Percentiles rank a stretch among this genome's conserved stretches.
These are phyloP conservation scores for Nanorana parkeri DNA, from an alignment of 2,113 vertebrate genomes.

Conservation along the genomic window DNA sequence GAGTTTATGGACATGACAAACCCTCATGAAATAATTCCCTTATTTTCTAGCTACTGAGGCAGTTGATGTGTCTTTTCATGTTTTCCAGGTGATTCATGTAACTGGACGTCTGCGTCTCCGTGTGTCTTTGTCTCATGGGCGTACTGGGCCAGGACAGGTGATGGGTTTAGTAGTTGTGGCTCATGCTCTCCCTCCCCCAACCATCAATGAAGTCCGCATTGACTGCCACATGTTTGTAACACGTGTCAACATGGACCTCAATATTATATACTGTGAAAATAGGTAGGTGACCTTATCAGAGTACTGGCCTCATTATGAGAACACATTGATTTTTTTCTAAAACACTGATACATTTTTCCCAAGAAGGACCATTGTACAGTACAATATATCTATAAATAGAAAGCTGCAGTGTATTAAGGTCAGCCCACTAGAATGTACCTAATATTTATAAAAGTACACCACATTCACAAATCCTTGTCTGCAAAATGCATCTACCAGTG, in stretches of 20 bases:
- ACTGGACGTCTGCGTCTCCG: constrained; percentile 93
- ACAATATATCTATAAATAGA: no score
- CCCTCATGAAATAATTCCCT: background rate
- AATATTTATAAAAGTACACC: no score
- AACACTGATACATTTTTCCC: no score
- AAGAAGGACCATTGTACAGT: no score
- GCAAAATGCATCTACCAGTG: no score
- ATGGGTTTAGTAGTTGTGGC: constrained; percentile 98
- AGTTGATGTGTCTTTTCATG: constrained; percentile 49
- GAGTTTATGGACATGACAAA: no score
- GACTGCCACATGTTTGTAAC: constrained; percentile 99
- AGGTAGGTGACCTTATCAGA: constrained; percentile 76
- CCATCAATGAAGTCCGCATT: constrained; percentile 98
- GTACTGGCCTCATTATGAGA: no score
- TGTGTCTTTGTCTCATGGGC: constrained; percentile 89
- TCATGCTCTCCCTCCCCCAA: constrained; percentile 94
- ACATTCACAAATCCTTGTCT: no score
- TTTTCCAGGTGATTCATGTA: constrained; percentile 93
- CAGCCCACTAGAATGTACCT: no score
- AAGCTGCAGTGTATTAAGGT: no score
- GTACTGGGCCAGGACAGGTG: constrained; percentile 92
- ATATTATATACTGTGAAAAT: constrained; percentile 99
- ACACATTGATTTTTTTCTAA: no score
- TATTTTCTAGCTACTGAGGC: background rate
- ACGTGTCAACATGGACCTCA: constrained; percentile 99